Conservation (phyloP, 1,140 invertebrate species). For the Heliconius himera region DNA sequence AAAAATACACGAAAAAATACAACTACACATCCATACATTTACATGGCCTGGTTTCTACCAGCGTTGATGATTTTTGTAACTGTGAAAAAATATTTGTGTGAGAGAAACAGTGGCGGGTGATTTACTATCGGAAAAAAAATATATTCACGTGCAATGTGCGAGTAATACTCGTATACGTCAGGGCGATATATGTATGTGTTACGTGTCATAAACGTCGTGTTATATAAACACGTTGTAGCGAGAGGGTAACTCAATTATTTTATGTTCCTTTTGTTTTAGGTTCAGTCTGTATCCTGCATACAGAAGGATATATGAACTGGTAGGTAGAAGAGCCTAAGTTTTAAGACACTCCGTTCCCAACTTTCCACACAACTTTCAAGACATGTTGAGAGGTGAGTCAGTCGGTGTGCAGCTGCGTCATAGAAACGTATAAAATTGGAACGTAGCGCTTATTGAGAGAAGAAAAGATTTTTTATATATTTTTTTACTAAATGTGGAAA, state of each 20-base stretch:
- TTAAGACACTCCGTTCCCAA: too few species aligned
- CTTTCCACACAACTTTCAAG: too few species aligned
- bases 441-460: not conserved
- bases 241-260: not conserved
- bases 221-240: not conserved
- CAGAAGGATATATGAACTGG: too few species aligned
- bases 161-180: conserved; percentile 1
- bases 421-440: too few species aligned
- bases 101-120: conserved; percentile 21
- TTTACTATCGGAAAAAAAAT: conserved; percentile 24
- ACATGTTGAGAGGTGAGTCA: too few species aligned
- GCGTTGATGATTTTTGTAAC: conserved; percentile 19
- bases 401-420: too few species aligned
- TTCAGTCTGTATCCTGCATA: too few species aligned
- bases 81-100: conserved; percentile 24
- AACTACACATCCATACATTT: not conserved
- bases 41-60: not conserved
- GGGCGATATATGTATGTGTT: not conserved
- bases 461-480: too few species aligned
- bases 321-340: too few species aligned
- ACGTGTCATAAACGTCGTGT: not conserved
- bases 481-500: not conserved
- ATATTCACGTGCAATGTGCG: conserved; percentile 1
- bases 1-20: not conserved
- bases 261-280: not conserved